phyloP scores from a whole-genome alignment of 92 coral and sea anemone genomes.

The Heteractis magnifica region DNA sequence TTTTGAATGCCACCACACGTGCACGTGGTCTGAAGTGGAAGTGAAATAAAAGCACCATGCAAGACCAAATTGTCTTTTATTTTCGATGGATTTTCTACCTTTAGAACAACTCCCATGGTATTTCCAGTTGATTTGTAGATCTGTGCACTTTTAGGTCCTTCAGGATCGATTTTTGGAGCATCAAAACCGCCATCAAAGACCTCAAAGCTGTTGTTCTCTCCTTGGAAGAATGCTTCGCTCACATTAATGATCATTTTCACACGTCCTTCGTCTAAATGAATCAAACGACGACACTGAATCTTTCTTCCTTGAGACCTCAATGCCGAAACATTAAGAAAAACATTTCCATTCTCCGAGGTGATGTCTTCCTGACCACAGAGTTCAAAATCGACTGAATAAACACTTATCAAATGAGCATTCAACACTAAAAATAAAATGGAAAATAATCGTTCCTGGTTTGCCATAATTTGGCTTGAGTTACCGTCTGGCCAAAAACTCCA shows the following conservation, averaged over 20 bases:
- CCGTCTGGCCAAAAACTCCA: neutral
- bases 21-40: slow-evolving; percentile 56
- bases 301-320: slow-evolving; percentile 4
- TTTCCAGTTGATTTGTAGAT: slow-evolving; percentile 43
- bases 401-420: slow-evolving; percentile 1
- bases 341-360: slow-evolving; percentile 17
- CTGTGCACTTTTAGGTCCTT: slow-evolving; percentile 1
- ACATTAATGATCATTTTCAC: slow-evolving; percentile 34
- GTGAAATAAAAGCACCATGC: slow-evolving; percentile 43
- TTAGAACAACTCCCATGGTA: slow-evolving; percentile 43
- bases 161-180: slow-evolving; percentile 21
- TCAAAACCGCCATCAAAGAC: slow-evolving; percentile 52
- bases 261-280: slow-evolving; percentile 34
- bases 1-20: slow-evolving; percentile 52
- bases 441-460: neutral
- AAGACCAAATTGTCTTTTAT: neutral
- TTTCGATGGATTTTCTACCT: slow-evolving; percentile 12
- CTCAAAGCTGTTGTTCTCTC: slow-evolving; percentile 30
- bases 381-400: slow-evolving; percentile 18
- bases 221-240: neutral
- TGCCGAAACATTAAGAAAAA: slow-evolving; percentile 35
- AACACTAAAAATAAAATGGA: neutral
- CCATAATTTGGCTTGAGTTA: neutral
- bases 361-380: slow-evolving; percentile 49
- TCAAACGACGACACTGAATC: slow-evolving; percentile 38